Conservation (phyloP, 2,113 vertebrate genomes). For the Aphelocoma coerulescens region DNA sequence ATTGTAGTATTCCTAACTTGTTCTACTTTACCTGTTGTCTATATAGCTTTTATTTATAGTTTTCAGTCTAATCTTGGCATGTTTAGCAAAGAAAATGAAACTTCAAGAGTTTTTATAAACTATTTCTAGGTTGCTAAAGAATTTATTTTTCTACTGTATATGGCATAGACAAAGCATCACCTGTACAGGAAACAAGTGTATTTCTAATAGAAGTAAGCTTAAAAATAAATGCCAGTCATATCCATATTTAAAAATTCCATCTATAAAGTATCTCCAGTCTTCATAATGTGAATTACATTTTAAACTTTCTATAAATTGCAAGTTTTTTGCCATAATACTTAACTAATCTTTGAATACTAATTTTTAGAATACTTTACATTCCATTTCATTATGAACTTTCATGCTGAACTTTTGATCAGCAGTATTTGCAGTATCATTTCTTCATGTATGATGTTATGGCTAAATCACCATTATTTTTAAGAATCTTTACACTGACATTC, state of each 20-base stretch:
- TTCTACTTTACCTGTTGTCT: conserved; percentile 79
- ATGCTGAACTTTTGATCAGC: not conserved
- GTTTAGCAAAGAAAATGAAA: conserved; percentile 75
- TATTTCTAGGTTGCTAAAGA: conserved; percentile 85
- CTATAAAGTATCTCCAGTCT: conserved; percentile 57
- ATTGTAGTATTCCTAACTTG: conserved; percentile 79
- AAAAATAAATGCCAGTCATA: conserved; percentile 72
- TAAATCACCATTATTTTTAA: conserved; percentile 8
- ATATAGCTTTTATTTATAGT: conserved; percentile 81
- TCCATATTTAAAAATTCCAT: conserved; percentile 68
- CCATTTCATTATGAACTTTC: conserved; percentile 46
- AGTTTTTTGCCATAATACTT: conserved; percentile 28
- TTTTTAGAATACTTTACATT: conserved; percentile 52
- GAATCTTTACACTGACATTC: conserved; percentile 24
- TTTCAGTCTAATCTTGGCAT: conserved; percentile 76
- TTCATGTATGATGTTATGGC: conserved; percentile 11
- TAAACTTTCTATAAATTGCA: conserved; percentile 61
- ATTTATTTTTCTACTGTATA: conserved; percentile 85
- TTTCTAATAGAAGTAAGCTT: conserved; percentile 75
- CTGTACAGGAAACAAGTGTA: conserved; percentile 77
- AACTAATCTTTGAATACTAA: conserved; percentile 46
- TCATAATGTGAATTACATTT: conserved; percentile 70
- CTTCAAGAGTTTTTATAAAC: conserved; percentile 83
- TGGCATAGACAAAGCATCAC: conserved; percentile 78
- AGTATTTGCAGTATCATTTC: conserved; percentile 21